Conservation (phyloP, 2,888 invertebrate genomes). For the Tipula unca region DNA sequence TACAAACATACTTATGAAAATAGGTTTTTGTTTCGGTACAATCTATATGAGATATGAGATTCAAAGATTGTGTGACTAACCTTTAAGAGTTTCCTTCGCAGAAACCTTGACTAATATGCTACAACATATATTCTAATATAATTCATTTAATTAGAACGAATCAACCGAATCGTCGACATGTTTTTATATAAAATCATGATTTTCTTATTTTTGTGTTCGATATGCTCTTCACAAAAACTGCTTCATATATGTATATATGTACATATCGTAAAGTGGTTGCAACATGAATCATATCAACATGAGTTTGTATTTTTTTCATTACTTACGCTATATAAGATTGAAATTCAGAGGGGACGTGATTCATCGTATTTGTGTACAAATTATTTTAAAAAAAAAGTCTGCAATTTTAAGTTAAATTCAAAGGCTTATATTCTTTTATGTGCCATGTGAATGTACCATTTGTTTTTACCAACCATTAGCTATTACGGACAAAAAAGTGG, state of each 20-base stretch:
- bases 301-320: not conserved
- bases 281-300: not conserved
- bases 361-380: not conserved
- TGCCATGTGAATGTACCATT: no score
- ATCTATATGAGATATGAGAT: not conserved
- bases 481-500: no score
- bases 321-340: not conserved
- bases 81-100: not conserved
- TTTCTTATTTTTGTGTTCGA: not conserved
- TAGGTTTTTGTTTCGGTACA: not conserved
- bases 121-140: not conserved
- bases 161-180: not conserved
- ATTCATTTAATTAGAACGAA: not conserved
- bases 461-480: no score
- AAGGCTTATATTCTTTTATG: no score
- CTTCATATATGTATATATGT: not conserved
- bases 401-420: not conserved
- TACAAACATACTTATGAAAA: not conserved
- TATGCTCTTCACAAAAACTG: not conserved
- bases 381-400: not conserved
- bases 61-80: not conserved
- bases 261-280: not conserved
- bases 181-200: not conserved
- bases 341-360: not conserved
- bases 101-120: not conserved